These are phyloP conservation scores for Marmota monax DNA, from an alignment of 2,113 vertebrate species.

Conservation along the genomic window DNA sequence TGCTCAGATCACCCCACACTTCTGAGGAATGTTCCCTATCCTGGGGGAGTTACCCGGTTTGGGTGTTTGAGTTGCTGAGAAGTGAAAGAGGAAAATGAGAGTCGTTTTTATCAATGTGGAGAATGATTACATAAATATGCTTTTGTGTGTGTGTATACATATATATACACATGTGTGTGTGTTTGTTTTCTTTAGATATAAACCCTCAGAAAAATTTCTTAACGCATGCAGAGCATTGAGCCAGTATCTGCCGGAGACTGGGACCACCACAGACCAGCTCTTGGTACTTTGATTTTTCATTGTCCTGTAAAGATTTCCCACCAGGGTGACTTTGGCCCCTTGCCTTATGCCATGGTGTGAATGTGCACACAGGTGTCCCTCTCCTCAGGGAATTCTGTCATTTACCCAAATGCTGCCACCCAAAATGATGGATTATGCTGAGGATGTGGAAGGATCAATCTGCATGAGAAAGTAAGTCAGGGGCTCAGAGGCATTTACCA, in stretches of 20 bases:
- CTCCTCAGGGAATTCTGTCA: not conserved
- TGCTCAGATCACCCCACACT: not conserved
- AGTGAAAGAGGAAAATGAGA: not conserved
- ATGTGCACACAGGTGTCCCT: not conserved
- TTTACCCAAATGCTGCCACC: not conserved
- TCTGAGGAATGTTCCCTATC: not conserved
- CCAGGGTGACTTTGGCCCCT: not conserved
- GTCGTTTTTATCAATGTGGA: not conserved
- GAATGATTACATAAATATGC: not conserved
- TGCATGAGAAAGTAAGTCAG: not conserved
- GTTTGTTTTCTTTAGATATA: slow-evolving; percentile 86
- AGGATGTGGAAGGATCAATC: accelerated
- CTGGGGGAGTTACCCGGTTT: not conserved
- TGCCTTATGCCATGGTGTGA: not conserved
- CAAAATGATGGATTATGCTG: not conserved
- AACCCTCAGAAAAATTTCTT: slow-evolving; percentile 93
- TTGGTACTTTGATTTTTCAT: slow-evolving; percentile 89
- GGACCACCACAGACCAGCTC: slow-evolving; percentile 89
- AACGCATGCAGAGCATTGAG: slow-evolving; percentile 91
- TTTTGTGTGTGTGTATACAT: not conserved
- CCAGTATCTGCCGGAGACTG: slow-evolving; percentile 92
- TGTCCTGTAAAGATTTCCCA: not conserved
- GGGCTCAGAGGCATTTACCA: not conserved
- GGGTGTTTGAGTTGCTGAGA: not conserved
- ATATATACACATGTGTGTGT: not conserved